Base-by-base conservation (phyloP, 1,140 invertebrate species). In the Ctenoplectra terminalis region DNA sequence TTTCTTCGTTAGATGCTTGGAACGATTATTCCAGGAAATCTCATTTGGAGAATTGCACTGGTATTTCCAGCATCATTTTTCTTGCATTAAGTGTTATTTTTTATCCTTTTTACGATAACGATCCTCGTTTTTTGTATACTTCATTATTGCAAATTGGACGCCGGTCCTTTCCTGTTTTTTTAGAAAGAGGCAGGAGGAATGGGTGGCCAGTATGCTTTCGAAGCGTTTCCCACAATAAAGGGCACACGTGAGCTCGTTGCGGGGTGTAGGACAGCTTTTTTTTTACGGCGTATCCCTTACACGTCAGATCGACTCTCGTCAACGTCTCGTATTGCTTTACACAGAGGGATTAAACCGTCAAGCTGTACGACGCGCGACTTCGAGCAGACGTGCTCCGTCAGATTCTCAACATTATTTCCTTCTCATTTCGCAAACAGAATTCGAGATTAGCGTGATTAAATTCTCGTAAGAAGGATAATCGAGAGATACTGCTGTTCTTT, bases 281-380 rank as follows among this genome's bases (percentile, higher is more conserved):
- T 88, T 87, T 87, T 85, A 66, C 63, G 40, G 63, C 60, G 84
- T 87, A 87, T 87, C 86, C 79, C 66, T 87, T 83, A 80, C 86
- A 82, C 84, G 88, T 89, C 89, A 69, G 88, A 87, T 90, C 90
- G 81, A 77, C 66, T 91, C 87, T 87, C 88, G 84, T 91, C 89
- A 90, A 83, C 60, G 37, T 79, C 69, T 69, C 79, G 72, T 88
- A 87, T 87, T 81, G 80, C 87, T 85, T 86, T 87, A 78, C 86
- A 90, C 85, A 89, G 80, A 54, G 84, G n/a, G 87, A 90, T 90
- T 90, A 85, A 89, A 77, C 85, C 81, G 89, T 89, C 88, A 88
- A 86, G 73, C 58, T 76, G 9, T 48, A 46, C 29, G n/a, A 71
- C 37, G 74, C 29, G 20, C 63, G 40, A 58, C 64, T 77, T 58